Evolutionary conservation across 2,888 invertebrate genomes (phyloP), one percentile per base, ranked within the genome.

Genomic region (Luperina testacea): DNA sequence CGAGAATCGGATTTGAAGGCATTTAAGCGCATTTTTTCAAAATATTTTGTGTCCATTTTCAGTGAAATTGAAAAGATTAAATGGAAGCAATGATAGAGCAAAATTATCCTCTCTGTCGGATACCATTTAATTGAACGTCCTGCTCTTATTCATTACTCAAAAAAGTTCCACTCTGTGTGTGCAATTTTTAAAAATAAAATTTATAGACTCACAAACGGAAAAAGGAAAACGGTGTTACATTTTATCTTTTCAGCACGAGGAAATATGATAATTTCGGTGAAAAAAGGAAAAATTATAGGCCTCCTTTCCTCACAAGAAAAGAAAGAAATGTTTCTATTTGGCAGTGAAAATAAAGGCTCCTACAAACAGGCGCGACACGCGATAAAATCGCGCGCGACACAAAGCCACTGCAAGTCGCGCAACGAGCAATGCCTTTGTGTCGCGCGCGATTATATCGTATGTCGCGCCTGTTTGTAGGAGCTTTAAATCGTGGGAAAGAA

Each of bases 171-270:
- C 24, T 24, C 71, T 68, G 68, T 75, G 38, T 77, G 70, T 79
- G 77, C 73, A 74, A 72, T 81, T 71, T 65, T 27, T 1, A 32
- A 77, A 59, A 85, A 81, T 74, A 70, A 81, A 79, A 81, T 83
- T 83, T 77, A 78, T 63, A 71, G 70, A 80, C 38, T 77, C 75
- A 51, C 72, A 72, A 87, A 86, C 67, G 79, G 82, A 64, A 86
- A 76, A 80, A 77, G 83, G 80, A 81, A 83, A 86, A 78, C 67
- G 72, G 13, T 65, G 82, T 81, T 63, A 80, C 68, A 88, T 76
- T 85, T 82, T 74, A 69, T 75, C 59, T 82, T 77, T 71, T 82
- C 65, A 82, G 73, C 76, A 51, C 71, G 67, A 80, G 77, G 76
- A 83, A 86, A 82, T 76, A 78, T 75, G 72, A 83, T 78, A 83